Base-by-base conservation (phyloP, 2,888 invertebrate genomes). In the Metellina segmentata region DNA sequence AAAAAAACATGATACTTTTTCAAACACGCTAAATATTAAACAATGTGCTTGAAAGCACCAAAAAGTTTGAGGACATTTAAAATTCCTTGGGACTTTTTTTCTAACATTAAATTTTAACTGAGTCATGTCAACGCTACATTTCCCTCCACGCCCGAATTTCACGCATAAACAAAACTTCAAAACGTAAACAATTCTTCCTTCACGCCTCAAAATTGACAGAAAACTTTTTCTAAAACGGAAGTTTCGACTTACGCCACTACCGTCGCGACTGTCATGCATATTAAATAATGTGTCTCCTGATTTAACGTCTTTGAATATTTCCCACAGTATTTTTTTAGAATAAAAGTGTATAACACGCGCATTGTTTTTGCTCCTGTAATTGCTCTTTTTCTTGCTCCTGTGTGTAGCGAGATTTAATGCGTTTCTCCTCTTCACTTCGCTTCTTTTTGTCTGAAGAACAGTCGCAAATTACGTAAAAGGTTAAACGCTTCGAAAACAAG, bases 401-500 rank as follows among this genome's bases (percentile, higher is more conserved):
- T 72, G 49, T 19, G 34, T 34, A 61, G 48, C 86, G 70, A 81
- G 78, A 87, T 87, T 87, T 71, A 87, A 87, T 81, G 87, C 52
- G 79, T 71, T 87, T 86, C 34, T 77, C 69, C 78, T 86, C 52
- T 13, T 6, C 78, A 48, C 79, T 19, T 61, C 34, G 16, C 34
- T 70, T 52, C 81, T n/a, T 53, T 90, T 89, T 85, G 85, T 81
- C 77, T 81, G 81, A 81, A 86, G 71, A 49, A 61, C 71, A 75
- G 81, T 79, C 72, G 19, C 72, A 90, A 90, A 90, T 90, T 85
- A 81, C 81, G 81, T 81, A 81, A 90, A 85, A 90, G 85, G 85
- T 77, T 86, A 85, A 90, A 81, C 61, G 79, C 53, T 72, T 77
- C 52, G 72, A 49, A 87, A 61, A 85, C 61, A 81, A 81, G 81